phyloP scores from a whole-genome alignment of 2,888 invertebrate species.

The Podotricha telesiphe region DNA sequence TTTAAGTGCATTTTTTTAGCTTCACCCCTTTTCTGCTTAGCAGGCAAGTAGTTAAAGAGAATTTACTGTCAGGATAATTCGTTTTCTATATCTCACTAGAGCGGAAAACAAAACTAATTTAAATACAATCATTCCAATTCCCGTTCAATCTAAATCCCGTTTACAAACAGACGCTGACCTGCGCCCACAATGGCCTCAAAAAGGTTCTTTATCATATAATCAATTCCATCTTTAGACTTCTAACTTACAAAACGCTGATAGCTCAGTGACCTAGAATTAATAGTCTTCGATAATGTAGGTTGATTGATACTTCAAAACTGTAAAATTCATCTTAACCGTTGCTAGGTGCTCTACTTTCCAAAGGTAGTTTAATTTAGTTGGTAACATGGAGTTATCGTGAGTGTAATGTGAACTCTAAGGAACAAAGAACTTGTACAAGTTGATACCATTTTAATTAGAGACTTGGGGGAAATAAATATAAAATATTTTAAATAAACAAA shows the following conservation, averaged over 20 bases:
- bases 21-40: no score
- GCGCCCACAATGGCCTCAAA: no score
- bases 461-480: no score
- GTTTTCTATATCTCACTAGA: no score
- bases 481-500: no score
- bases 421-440: not conserved
- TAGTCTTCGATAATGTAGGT: conserved; percentile 14
- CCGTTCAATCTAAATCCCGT: no score
- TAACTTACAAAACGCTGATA: conserved; percentile 3
- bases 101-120: no score
- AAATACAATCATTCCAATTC: no score
- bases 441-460: not conserved
- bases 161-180: no score
- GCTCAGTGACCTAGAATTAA: conserved; percentile 15
- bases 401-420: not conserved
- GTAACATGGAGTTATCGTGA: not conserved
- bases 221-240: not conserved
- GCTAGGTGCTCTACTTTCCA: not conserved
- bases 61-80: no score
- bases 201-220: not conserved
- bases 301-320: conserved; percentile 12
- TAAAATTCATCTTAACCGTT: conserved; percentile 1
- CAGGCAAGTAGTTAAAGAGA: no score
- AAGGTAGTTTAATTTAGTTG: conserved; percentile 2
- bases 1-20: no score